Evolutionary conservation across 1,140 invertebrate genomes (phyloP), one percentile per base, ranked within the genome.

Genomic region (Manduca sexta): DNA sequence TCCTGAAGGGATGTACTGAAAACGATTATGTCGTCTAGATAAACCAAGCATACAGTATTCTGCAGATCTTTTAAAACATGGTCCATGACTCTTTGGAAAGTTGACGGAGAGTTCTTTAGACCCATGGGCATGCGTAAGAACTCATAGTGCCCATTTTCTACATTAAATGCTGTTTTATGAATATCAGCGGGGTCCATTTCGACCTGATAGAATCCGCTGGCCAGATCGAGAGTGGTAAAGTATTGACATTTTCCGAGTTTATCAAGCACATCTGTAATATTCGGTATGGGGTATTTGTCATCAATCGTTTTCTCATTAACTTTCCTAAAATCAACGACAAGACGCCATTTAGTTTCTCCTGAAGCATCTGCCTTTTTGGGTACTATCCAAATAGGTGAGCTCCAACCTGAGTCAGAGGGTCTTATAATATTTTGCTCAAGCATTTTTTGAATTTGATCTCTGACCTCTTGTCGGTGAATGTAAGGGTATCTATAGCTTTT

Each of bases 261-360:
- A 12, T 41, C 39, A 3, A 41, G 13, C 8, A 41, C 17, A 18
- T 41, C 39, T 2, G 18, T 41, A n/a, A 41, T 41, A 1, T 41
- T 41, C n/a, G 39, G 41, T 2, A 50, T 50, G 6, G 49, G 49
- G 14, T 50, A 50, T 30, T 44, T 44, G n/a, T 50, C 49, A n/a
- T 50, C 49, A 1, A 49, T 37, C 2, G 47, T 42, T 12, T 49
- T 49, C 11, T 49, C 40, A 8, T 42, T 49, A 12, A 45, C n/a
- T 13, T 39, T 44, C 11, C 49, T 11, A 38, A 50, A 45, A 26
- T 50, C 49, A 10, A 44, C 26, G 8, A 50, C 49, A 0, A 44
- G n/a, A 6, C 47, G 30, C 40, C 47, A 49, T 43, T 49, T 49
- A 6, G 0, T n/a, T 43, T 43, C 43, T 1, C 47, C 40, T 43